A percentile compares a stretch with the other conserved stretches of the same genome.
Conservation (phyloP, 2,888 invertebrate species). For the Eurytoma adleriae region DNA sequence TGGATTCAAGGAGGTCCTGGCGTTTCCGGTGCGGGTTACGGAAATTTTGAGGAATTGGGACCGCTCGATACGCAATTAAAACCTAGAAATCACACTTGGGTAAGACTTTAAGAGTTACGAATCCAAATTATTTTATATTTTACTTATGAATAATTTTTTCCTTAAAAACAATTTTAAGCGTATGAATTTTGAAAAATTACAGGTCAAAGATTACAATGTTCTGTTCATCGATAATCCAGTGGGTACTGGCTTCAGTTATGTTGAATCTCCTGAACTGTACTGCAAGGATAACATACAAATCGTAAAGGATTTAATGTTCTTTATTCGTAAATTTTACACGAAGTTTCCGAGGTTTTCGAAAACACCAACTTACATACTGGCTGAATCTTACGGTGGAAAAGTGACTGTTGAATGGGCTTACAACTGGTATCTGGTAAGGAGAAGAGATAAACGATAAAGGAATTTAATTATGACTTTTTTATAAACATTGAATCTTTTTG, state of each 20-base stretch:
- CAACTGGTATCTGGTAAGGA: slow-evolving; percentile 77
- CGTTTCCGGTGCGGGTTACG: slow-evolving; percentile 78
- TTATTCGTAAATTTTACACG: slow-evolving; percentile 84
- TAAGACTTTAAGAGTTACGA: slow-evolving; percentile 68
- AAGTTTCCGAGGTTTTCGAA: slow-evolving; percentile 83
- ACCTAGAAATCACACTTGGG: slow-evolving; percentile 79
- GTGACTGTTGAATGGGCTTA: slow-evolving; percentile 91
- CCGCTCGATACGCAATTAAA: slow-evolving; percentile 78
- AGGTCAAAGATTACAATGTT: slow-evolving; percentile 85
- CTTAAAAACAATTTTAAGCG: background rate
- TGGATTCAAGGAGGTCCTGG: slow-evolving; percentile 80
- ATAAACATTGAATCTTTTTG: background rate
- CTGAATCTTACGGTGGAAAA: slow-evolving; percentile 95
- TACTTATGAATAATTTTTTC: background rate
- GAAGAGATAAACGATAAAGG: too few species aligned
- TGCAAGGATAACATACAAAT: slow-evolving; percentile 80
- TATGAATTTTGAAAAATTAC: slow-evolving; percentile 29
- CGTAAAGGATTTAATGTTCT: slow-evolving; percentile 85
- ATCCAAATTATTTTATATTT: too few species aligned
- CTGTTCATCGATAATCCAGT: slow-evolving; percentile 94
- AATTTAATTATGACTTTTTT: too few species aligned
- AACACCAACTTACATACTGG: slow-evolving; percentile 89
- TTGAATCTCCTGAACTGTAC: slow-evolving; percentile 78
- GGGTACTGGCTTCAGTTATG: slow-evolving; percentile 91
- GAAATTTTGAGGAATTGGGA: slow-evolving; percentile 80